These are phyloP conservation scores for Halocynthia roretzi DNA, from an alignment of 23 tunicate genomes.

Conservation along the genomic window DNA sequence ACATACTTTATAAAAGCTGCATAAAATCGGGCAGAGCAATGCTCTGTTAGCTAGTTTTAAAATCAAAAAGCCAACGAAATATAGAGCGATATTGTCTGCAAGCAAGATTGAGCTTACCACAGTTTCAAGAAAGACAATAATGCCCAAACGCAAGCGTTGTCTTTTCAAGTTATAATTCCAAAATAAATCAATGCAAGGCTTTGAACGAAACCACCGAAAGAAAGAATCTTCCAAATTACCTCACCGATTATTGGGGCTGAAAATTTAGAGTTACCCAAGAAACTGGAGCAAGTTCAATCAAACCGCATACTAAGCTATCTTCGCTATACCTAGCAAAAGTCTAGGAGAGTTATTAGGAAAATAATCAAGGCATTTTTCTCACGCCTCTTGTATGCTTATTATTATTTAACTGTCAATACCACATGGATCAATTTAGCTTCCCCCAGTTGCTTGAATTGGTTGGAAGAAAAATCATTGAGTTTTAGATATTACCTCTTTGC, in stretches of 20 bases:
- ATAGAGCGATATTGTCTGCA: background rate
- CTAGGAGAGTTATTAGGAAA: too few species aligned
- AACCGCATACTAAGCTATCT: too few species aligned
- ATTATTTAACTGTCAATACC: too few species aligned
- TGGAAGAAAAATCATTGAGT: background rate
- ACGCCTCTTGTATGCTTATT: too few species aligned
- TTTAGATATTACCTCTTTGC: background rate
- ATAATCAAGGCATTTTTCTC: too few species aligned
- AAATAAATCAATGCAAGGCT: too few species aligned
- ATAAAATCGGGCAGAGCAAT: background rate
- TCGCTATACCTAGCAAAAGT: too few species aligned
- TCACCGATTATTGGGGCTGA: too few species aligned
- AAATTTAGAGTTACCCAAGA: background rate
- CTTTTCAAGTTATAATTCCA: too few species aligned
- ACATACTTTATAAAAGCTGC: background rate
- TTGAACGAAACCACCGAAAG: too few species aligned
- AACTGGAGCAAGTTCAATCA: slow-evolving; percentile 29
- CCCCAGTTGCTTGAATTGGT: background rate
- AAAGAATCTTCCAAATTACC: too few species aligned
- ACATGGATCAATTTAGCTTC: too few species aligned
- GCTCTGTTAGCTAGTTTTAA: background rate
- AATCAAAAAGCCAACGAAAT: background rate
- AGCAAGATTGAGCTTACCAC: slow-evolving; percentile 15
- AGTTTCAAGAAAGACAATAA: slow-evolving; percentile 6
- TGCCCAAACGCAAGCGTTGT: background rate